Evolutionary conservation across 2,797 vertebrate species (phyloP), one percentile per base, ranked within the genome.

Genomic region (Tapera naevia): DNA sequence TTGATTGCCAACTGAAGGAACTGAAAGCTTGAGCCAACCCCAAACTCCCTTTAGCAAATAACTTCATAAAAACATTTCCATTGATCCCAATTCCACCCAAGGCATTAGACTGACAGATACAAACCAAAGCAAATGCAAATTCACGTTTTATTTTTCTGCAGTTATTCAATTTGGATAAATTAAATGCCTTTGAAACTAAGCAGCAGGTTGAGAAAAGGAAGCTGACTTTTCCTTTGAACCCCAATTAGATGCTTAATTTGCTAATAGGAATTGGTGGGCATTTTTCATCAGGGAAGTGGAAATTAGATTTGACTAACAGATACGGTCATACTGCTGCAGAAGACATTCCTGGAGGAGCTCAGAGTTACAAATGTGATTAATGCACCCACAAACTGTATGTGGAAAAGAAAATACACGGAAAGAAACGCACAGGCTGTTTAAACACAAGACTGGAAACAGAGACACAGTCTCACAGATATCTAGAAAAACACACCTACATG

Each of bases 331-430:
- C 0, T 33, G 28, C 43, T 67, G 48, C 0, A 78, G 50, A 57
- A 88, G 28, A 41, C 1, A 2, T 23, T 75, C 30, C 43, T 56
- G 80, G 64, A 93, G 60, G 71, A 91, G 53, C 64, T 78, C 30
- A 39, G 88, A 56, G 57, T 53, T 48, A 50, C 35, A 75, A 64
- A 37, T 0, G 5, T 9, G 45, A 91, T 57, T 53, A 80, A 57
- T 0, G 0, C 2, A 58, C 3, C 33, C 15, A 23, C 8, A 37
- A 21, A 39, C 41, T 39, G 28, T n/a, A 54, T 3, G 17, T 7
- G 21, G 27, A 9, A 57, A 79, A 11, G n/a, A 67, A 89, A 75
- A 0, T 0, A 1, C 5, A 46, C 2, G 7, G 62, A 46, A 79
- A 89, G 28, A 39, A 91, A 25, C n/a, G 66, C 22, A 51, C 27